Evolutionary conservation across 2,888 invertebrate species (phyloP).

Genomic region (Stictocephala bisonia): DNA sequence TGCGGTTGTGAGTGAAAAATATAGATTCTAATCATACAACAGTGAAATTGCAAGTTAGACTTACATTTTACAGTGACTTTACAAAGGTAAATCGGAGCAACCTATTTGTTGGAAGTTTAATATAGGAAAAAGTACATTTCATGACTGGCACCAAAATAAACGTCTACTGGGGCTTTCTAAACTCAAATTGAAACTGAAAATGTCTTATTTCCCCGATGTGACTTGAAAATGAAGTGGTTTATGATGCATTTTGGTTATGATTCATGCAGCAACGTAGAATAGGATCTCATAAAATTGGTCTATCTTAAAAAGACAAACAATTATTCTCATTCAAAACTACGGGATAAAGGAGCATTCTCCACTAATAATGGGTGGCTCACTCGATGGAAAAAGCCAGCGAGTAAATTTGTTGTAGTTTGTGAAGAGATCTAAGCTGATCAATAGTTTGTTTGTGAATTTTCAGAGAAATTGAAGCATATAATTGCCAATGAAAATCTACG

Average conservation of each 20-base stretch:
- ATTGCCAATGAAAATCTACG: background rate
- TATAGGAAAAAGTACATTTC: background rate
- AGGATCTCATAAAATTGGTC: constrained; percentile 46
- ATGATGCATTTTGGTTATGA: constrained; percentile 45
- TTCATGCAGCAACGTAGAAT: constrained; percentile 46
- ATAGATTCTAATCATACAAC: no score
- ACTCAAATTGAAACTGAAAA: background rate
- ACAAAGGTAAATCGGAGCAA: constrained; percentile 10
- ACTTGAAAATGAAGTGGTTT: background rate
- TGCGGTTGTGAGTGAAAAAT: no score
- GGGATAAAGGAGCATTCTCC: constrained; percentile 33
- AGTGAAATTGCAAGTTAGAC: no score
- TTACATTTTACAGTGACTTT: no score
- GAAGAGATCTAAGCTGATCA: constrained; percentile 51
- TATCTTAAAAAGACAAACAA: constrained; percentile 49
- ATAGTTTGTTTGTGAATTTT: constrained; percentile 32
- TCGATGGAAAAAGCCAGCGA: constrained; percentile 49
- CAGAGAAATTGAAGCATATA: background rate
- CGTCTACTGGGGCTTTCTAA: background rate
- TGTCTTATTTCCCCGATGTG: background rate
- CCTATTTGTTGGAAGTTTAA: background rate
- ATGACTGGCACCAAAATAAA: background rate
- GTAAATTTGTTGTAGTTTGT: constrained; percentile 45
- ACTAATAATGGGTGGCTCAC: constrained; percentile 50
- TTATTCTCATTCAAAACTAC: constrained; percentile 48